Evolutionary conservation across 1,140 invertebrate genomes (phyloP).

Genomic region (Bacillus rossius): DNA sequence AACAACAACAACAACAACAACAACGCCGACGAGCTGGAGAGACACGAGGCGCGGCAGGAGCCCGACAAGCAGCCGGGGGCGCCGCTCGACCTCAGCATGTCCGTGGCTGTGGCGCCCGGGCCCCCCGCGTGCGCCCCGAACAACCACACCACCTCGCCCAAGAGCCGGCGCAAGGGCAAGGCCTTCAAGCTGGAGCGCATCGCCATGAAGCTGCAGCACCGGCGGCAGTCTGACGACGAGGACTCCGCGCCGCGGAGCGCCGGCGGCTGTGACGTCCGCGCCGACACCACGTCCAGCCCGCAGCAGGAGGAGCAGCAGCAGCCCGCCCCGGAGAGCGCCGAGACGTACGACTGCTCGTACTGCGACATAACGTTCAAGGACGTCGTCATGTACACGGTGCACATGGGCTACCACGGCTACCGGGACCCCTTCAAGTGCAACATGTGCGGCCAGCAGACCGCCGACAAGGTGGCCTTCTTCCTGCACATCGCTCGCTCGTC

Average conservation of each 20-base stretch:
- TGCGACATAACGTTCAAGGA: constrained; percentile 91
- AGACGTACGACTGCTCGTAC: constrained; percentile 66
- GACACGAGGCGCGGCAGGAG: constrained; percentile 21
- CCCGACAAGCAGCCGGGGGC: constrained; percentile 13
- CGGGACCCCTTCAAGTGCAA: constrained; percentile 91
- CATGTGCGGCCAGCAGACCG: constrained; percentile 80
- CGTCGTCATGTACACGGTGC: constrained; percentile 86
- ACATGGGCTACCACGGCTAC: constrained; percentile 93
- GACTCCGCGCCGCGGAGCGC: constrained; percentile 5
- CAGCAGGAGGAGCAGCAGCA: constrained; percentile 13
- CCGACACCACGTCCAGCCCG: constrained; percentile 35
- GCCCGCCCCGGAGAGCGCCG: constrained; percentile 32
- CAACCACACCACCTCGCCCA: constrained; percentile 35
- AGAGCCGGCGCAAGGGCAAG: constrained; percentile 69
- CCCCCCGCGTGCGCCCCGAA: constrained; percentile 32
- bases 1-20: constrained; percentile 39
- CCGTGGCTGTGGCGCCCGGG: constrained; percentile 33
- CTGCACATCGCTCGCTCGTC: constrained; percentile 82
- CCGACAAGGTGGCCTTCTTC: constrained; percentile 84
- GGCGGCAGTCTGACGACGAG: constrained; percentile 40
- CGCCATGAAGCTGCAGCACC: constrained; percentile 18
- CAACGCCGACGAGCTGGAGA: constrained; percentile 25
- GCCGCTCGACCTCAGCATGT: constrained; percentile 20
- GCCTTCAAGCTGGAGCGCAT: constrained; percentile 59
- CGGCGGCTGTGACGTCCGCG: constrained; percentile 6